These are phyloP conservation scores for Etheostoma perlongum DNA, from an alignment of 2,797 vertebrate species.

Conservation along the genomic window DNA sequence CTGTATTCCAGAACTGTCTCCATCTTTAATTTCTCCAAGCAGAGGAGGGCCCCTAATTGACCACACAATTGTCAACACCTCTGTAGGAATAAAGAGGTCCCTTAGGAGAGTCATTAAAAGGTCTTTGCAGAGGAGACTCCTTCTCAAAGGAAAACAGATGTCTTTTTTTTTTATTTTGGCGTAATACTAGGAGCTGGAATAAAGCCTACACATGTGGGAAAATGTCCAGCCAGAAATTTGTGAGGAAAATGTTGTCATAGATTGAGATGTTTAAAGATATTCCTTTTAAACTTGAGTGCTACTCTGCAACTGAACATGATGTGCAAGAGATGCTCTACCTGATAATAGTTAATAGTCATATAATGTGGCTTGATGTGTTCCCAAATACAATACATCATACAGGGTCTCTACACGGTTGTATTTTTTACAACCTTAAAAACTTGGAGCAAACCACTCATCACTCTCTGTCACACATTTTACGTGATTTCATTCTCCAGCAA, in stretches of 20 bases:
- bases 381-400: constrained; percentile 18
- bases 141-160: constrained; percentile 80
- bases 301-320: constrained; percentile 10
- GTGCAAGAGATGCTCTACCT: constrained; percentile 23
- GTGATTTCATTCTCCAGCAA: constrained; percentile 17
- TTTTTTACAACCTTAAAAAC: constrained; percentile 16
- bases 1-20: constrained; percentile 33
- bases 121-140: constrained; percentile 56
- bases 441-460: constrained; percentile 7
- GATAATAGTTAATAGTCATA: constrained; percentile 24
- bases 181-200: constrained; percentile 67
- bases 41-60: constrained; percentile 21
- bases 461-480: constrained; percentile 5
- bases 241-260: constrained; percentile 61
- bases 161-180: constrained; percentile 79
- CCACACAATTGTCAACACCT: constrained; percentile 58
- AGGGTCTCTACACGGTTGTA: neutral
- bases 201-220: constrained; percentile 74
- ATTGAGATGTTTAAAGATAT: constrained; percentile 71
- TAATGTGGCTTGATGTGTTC: constrained; percentile 3
- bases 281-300: constrained; percentile 35
- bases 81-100: constrained; percentile 31
- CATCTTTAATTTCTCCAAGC: constrained; percentile 8
- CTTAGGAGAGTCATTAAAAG: constrained; percentile 51
- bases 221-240: constrained; percentile 69